A percentile compares a stretch with the other conserved stretches of the same genome.
phyloP scores from a whole-genome alignment of 2,113 vertebrate genomes.

The Ahaetulla prasina region DNA sequence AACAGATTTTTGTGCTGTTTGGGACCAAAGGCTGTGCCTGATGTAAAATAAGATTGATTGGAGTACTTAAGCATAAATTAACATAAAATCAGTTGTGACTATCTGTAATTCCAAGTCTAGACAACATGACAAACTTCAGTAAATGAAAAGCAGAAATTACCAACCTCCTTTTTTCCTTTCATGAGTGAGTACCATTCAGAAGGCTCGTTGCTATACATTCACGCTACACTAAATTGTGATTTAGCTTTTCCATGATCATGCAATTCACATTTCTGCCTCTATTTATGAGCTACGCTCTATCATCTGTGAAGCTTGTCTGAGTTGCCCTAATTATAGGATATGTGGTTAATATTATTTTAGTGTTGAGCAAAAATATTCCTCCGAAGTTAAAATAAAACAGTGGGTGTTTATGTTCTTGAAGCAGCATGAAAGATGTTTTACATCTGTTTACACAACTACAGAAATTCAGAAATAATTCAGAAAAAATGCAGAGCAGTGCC shows the following conservation, averaged over 20 bases:
- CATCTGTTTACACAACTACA: not conserved
- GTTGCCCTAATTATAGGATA: not conserved
- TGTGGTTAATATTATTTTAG: not conserved
- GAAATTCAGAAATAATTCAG: not conserved
- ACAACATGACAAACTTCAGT: not conserved
- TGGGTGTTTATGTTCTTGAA: not conserved
- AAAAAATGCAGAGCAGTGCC: not conserved
- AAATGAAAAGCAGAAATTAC: not conserved
- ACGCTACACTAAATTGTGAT: not conserved
- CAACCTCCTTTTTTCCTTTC: not conserved
- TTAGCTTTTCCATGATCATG: not conserved
- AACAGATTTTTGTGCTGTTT: not conserved
- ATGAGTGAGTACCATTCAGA: not conserved
- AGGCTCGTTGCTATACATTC: not conserved
- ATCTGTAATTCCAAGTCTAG: not conserved
- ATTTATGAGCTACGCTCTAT: not conserved
- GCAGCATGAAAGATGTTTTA: rapidly evolving
- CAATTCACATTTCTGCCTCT: not conserved
- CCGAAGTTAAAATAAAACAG: not conserved
- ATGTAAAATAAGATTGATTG: not conserved
- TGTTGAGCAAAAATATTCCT: not conserved
- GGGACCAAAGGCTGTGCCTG: not conserved
- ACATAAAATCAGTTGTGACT: not conserved
- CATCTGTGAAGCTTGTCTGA: not conserved
- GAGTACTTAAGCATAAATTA: not conserved